Base-by-base conservation (phyloP, 2,113 vertebrate genomes). In the Lophius piscatorius region DNA sequence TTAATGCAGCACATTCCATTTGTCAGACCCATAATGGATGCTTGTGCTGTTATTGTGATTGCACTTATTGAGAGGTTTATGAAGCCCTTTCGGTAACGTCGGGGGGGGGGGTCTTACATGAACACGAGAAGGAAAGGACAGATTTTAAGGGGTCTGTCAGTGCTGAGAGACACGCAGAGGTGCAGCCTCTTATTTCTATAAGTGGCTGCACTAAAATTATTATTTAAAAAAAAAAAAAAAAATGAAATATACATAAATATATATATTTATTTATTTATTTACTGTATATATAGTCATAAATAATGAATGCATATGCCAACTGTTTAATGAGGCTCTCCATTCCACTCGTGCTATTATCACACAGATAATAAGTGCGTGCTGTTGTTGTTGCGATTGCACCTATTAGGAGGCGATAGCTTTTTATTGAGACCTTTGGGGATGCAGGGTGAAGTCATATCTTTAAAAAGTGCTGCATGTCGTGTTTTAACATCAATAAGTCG, bases 31-130 rank as follows among this genome's bases (percentile, higher is more conserved):
- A 70, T 21, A 62, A 31, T 34, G 62, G 0, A 10, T 13, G 23
- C 39, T n/a, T n/a, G n/a, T n/a, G n/a, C n/a, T n/a, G 12, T 20
- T 50, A 44, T 41, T 71, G 58, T 68, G 57, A 70, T 67, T 56
- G 66, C 44, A 38, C 48, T 47, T 9, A 61, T 68, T 64, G 35
- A 40, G 35, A 29, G 34, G 26, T 29, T 47, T 48, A 48, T 75
- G 26, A 54, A 48, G 36, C 21, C 49, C 31, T 23, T 21, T 18
- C 22, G 63, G 49, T 47, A 9, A 4, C 6, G 12, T 26, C 36
- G 1, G 4, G 23, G 23, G 41, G 45, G 24, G 22, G n/a, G 8
- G 28, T 13, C 4, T n/a, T n/a, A n/a, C n/a, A n/a, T n/a, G n/a
- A n/a, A n/a, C n/a, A n/a, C n/a, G n/a, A n/a, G n/a, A 8, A 33